phyloP scores from a whole-genome alignment of 1,140 invertebrate genomes.

The Trigoniulus corallinus region DNA sequence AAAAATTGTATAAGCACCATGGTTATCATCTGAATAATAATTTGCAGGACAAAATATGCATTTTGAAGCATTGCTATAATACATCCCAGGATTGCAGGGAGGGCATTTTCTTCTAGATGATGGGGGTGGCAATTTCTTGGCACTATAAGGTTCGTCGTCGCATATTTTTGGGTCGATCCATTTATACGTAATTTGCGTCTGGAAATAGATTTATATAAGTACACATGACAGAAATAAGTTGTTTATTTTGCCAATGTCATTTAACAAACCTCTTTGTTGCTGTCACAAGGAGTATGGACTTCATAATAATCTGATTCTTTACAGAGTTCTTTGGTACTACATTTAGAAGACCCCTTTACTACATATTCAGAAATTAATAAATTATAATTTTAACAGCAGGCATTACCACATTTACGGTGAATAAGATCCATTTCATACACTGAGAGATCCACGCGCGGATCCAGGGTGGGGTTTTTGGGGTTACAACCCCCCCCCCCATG shows the following conservation, averaged over 20 bases:
- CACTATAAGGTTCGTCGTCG: constrained; percentile 22
- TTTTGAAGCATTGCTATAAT: constrained; percentile 21
- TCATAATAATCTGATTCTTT: constrained; percentile 36
- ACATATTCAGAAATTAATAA: constrained; percentile 19
- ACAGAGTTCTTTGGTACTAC: constrained; percentile 33
- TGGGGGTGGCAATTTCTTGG: constrained; percentile 26
- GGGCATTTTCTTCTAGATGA: constrained; percentile 27
- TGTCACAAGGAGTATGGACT: constrained; percentile 31
- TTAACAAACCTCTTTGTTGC: constrained; percentile 22
- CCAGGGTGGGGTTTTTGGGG: too few relatives aligned
- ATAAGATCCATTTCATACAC: too few relatives aligned
- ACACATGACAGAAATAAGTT: too few relatives aligned
- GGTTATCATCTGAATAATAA: constrained; percentile 24
- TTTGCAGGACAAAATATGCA: constrained; percentile 29
- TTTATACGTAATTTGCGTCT: constrained; percentile 31
- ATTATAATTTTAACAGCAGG: background rate
- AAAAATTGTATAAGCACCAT: constrained; percentile 14
- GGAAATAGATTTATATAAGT: background rate
- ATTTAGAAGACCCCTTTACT: constrained; percentile 26
- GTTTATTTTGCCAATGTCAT: too few relatives aligned
- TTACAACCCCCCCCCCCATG: too few relatives aligned
- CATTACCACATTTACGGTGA: too few relatives aligned
- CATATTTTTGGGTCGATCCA: constrained; percentile 40
- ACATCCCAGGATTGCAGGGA: constrained; percentile 39
- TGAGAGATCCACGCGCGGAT: too few relatives aligned